phyloP scores from a whole-genome alignment of 2,888 invertebrate genomes.

The Apamea monoglypha region DNA sequence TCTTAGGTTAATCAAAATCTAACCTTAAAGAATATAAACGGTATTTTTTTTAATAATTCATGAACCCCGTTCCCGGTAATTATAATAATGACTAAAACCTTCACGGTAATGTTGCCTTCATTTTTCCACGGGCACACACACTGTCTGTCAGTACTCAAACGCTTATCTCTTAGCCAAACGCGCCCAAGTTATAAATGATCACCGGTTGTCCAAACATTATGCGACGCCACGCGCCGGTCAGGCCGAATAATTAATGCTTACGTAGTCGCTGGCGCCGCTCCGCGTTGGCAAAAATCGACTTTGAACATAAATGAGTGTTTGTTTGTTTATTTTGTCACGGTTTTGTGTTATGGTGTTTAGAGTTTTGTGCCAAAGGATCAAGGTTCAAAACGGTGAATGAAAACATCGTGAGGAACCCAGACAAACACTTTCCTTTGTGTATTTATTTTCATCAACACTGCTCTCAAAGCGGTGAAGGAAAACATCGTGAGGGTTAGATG shows the following conservation, averaged over 20 bases:
- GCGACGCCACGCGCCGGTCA: conserved; percentile 83
- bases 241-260: conserved; percentile 82
- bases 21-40: too few species aligned
- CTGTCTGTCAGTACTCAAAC: conserved; percentile 32
- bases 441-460: too few species aligned
- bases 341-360: conserved; percentile 14
- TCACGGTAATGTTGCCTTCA: background rate
- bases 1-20: too few species aligned
- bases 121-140: conserved; percentile 37
- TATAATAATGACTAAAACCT: background rate
- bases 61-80: background rate
- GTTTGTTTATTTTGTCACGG: conserved; percentile 29
- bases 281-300: conserved; percentile 79
- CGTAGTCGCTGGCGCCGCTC: conserved; percentile 71
- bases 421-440: too few species aligned
- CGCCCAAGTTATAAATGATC: conserved; percentile 81
- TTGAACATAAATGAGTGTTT: conserved; percentile 61
- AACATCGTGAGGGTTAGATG: too few species aligned
- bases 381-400: background rate
- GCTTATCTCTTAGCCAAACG: conserved; percentile 68
- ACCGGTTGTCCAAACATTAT: conserved; percentile 78
- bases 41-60: background rate
- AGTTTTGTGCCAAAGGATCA: background rate
- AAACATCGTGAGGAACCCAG: background rate
- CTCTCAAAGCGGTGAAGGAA: too few species aligned